These are phyloP conservation scores for Alosa sapidissima DNA, from an alignment of 2,797 vertebrate genomes.

Conservation along the genomic window DNA sequence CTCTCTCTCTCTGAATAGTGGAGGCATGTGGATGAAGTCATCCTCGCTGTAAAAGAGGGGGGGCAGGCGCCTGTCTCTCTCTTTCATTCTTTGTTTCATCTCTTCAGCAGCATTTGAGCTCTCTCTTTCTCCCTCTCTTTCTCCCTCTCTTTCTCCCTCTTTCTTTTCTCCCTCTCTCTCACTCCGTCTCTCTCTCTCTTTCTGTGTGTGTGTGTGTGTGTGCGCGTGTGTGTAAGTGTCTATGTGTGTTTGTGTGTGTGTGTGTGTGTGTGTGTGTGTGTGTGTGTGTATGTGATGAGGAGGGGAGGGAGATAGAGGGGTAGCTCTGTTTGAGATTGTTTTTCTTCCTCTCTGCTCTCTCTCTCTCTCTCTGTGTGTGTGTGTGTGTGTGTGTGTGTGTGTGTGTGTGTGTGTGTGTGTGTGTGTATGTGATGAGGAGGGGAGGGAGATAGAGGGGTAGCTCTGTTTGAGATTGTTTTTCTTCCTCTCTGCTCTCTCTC, in stretches of 20 bases:
- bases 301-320: no score
- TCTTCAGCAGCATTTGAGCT: neutral
- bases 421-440: neutral
- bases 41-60: slow-evolving; percentile 5
- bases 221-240: neutral
- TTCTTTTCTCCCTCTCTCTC: no score
- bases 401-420: neutral
- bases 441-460: no score
- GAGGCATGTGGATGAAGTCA: slow-evolving; percentile 41
- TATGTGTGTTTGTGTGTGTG: neutral
- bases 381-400: neutral
- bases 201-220: neutral
- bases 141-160: neutral
- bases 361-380: neutral
- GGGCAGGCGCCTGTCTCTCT: neutral
- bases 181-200: neutral
- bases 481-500: neutral
- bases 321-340: no score
- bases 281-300: neutral
- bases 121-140: no score
- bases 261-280: neutral
- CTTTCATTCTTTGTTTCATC: neutral
- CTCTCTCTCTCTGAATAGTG: neutral
- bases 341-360: neutral
- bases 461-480: no score